Base-by-base conservation (phyloP, 2,888 invertebrate genomes). In the Melangyna quadrimaculata region DNA sequence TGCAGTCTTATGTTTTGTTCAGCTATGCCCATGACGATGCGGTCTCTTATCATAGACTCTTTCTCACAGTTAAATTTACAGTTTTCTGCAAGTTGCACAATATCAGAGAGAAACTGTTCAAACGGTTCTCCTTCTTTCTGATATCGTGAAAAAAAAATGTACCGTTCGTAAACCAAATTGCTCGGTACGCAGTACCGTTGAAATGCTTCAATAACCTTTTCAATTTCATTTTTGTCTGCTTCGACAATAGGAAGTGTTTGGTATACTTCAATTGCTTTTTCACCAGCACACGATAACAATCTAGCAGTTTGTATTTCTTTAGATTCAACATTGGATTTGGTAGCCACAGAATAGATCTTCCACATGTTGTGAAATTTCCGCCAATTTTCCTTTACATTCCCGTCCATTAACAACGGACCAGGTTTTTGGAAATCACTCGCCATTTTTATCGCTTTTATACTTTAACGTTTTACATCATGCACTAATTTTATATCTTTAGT, bases 1-100 rank as follows among this genome's bases (percentile, higher is more conserved):
- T 73, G 61, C 14, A 73, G 27, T 59, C 72, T 27, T 8, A 61
- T 14, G 37, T 48, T 63, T 22, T 73, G 73, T 9, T 73, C 73
- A 24, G 48, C 61, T 27, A 61, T 61, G 17, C 61, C 61, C 59
- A 73, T 73, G 2, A 59, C 61, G n/a, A 59, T 59, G 12, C 57
- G 43, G 7, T 73, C 51, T 55, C 37, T 35, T 10, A 72, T 59
- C 72, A 59, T 72, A 12, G 22, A 9, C 19, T 72, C 72, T 40
- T 72, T 72, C 27, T 72, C 35, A 17, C 6, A n/a, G 9, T 57
- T 22, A 22, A 48, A 48, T 35, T 72, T 32, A 45, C 72, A 72
- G 72, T 45, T 59, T 59, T 59, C 71, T 3, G 57, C 45, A 17
- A 45, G 59, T 24, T 59, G n/a, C 5, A 24, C 17, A 7, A 40